A percentile compares a stretch with the other conserved stretches of the same genome.
These are phyloP conservation scores for Herminia tarsipennalis DNA, from an alignment of 2,888 invertebrate genomes.

Conservation along the genomic window DNA sequence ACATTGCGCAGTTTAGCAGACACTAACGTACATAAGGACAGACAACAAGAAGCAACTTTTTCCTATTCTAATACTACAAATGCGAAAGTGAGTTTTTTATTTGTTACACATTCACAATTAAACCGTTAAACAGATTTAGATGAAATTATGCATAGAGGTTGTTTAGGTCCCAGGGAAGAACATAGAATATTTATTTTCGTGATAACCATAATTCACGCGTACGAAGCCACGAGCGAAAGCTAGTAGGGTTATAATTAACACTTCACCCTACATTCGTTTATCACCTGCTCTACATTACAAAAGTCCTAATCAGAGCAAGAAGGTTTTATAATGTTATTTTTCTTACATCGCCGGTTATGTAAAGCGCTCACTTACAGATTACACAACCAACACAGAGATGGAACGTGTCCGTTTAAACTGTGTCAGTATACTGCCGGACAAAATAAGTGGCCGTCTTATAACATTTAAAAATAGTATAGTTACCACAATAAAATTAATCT, in stretches of 20 bases:
- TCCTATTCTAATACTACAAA: no score
- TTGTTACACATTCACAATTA: no score
- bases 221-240: no score
- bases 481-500: not conserved
- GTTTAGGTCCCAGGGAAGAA: no score
- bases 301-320: slow-evolving; percentile 49
- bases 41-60: no score
- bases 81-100: no score
- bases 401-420: slow-evolving; percentile 21
- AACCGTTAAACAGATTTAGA: no score
- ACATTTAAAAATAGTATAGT: not conserved
- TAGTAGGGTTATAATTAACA: slow-evolving; percentile 6
- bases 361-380: slow-evolving; percentile 35
- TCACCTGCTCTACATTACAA: slow-evolving; percentile 31
- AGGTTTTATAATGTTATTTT: slow-evolving; percentile 36
- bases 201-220: no score
- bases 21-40: no score
- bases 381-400: slow-evolving; percentile 35
- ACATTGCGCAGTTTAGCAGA: no score
- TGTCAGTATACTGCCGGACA: slow-evolving; percentile 10
- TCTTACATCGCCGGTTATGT: slow-evolving; percentile 36
- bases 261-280: slow-evolving; percentile 18
- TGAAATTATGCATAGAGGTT: no score
- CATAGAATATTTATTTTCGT: no score
- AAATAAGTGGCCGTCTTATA: slow-evolving; percentile 9